Evolutionary conservation across 2,888 invertebrate genomes (phyloP).

Genomic region (Unio pictorum): DNA sequence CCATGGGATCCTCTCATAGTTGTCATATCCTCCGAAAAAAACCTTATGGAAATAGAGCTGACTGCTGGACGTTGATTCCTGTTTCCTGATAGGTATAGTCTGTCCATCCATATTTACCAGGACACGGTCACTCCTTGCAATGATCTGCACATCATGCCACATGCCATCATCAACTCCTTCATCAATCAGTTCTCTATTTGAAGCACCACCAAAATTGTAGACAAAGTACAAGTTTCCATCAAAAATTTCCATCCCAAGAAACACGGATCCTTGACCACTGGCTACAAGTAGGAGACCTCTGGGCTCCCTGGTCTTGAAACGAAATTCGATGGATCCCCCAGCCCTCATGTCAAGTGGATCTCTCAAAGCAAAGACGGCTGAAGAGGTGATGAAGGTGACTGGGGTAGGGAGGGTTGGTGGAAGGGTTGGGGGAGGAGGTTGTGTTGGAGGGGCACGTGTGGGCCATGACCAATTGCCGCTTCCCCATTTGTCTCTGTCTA

Average conservation of each 20-base stretch:
- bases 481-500: slow-evolving; percentile 7
- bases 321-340: slow-evolving; percentile 52
- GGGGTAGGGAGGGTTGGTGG: slow-evolving; percentile 7
- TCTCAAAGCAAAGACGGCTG: slow-evolving; percentile 14
- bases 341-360: slow-evolving; percentile 28
- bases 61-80: slow-evolving; percentile 2
- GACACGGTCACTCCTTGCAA: slow-evolving; percentile 17
- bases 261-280: slow-evolving; percentile 25
- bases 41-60: slow-evolving; percentile 18
- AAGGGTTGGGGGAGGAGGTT: slow-evolving; percentile 6
- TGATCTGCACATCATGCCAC: slow-evolving; percentile 51
- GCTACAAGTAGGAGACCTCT: slow-evolving; percentile 59
- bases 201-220: slow-evolving; percentile 55
- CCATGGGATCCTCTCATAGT: slow-evolving; percentile 60
- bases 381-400: slow-evolving; percentile 19
- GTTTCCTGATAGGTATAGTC: slow-evolving; percentile 7
- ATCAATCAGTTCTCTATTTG: slow-evolving; percentile 46
- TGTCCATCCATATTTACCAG: slow-evolving; percentile 51
- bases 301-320: slow-evolving; percentile 61
- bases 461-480: slow-evolving; percentile 10
- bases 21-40: slow-evolving; percentile 53
- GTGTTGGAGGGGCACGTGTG: slow-evolving; percentile 9
- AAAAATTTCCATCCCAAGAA: slow-evolving; percentile 63
- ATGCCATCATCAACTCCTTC: slow-evolving; percentile 58
- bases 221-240: slow-evolving; percentile 66